Conservation (phyloP, 2,888 invertebrate genomes). For the Acleris holmiana region DNA sequence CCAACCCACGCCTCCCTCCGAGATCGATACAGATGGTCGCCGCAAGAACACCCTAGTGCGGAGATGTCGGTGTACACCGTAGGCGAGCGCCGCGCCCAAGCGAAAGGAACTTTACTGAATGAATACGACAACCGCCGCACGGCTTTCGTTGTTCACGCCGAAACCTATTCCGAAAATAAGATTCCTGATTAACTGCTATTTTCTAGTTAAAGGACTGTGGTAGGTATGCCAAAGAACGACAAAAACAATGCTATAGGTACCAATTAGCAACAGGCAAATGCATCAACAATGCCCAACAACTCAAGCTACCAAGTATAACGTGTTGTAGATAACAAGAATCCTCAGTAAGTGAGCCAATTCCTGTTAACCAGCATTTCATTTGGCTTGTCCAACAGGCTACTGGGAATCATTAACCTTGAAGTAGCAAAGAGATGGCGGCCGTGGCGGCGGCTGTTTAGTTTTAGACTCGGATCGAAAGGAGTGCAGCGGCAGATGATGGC, state of each 20-base stretch:
- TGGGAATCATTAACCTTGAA: constrained; percentile 59
- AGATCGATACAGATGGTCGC: constrained; percentile 82
- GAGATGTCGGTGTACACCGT: constrained; percentile 54
- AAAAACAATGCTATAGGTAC: constrained; percentile 10
- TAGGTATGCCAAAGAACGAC: constrained; percentile 6
- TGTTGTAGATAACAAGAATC: constrained; percentile 19
- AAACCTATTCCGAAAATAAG: constrained; percentile 1
- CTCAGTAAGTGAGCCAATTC: constrained; percentile 30
- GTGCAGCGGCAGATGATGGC: constrained; percentile 67
- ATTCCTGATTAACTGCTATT: constrained; percentile 1
- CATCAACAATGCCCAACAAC: constrained; percentile 7
- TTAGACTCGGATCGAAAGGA: constrained; percentile 56
- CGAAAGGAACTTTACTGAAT: constrained; percentile 51
- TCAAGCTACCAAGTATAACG: not conserved
- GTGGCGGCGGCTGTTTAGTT: constrained; percentile 54
- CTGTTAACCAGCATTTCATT: constrained; percentile 67
- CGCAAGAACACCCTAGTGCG: constrained; percentile 71
- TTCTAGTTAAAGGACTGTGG: constrained; percentile 7
- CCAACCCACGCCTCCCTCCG: constrained; percentile 79
- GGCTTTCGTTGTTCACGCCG: constrained; percentile 34
- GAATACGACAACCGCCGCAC: constrained; percentile 42
- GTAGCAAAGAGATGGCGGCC: constrained; percentile 56
- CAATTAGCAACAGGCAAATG: constrained; percentile 11
- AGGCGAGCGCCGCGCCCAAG: constrained; percentile 43
- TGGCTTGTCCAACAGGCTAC: constrained; percentile 69